A percentile compares a stretch with the other conserved stretches of the same genome.
These are phyloP conservation scores for Psilanteris sp. DNA, from an alignment of 1,140 invertebrate species.

Conservation along the genomic window DNA sequence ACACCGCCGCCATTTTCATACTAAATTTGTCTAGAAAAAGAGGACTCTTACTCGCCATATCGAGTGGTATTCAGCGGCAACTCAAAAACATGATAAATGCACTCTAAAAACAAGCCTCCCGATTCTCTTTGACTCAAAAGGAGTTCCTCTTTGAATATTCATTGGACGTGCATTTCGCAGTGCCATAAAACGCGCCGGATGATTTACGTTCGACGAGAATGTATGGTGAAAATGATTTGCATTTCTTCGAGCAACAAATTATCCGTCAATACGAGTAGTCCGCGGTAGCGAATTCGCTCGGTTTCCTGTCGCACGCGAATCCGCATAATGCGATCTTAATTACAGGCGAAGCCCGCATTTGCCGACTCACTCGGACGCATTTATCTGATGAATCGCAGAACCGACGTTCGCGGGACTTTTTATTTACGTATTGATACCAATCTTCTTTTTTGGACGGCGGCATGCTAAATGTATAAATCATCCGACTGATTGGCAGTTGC, in stretches of 20 bases:
- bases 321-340: conserved; percentile 22
- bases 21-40: neutral
- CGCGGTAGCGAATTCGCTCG: conserved; percentile 15
- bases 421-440: neutral
- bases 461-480: no score
- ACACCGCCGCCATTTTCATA: no score
- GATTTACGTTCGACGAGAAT: conserved; percentile 12
- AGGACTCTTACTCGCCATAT: neutral
- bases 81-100: conserved; percentile 10
- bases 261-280: conserved; percentile 11
- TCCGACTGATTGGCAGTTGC: neutral
- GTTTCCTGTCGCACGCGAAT: conserved; percentile 24
- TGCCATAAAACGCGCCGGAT: conserved; percentile 14
- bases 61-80: conserved; percentile 3
- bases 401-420: conserved; percentile 7
- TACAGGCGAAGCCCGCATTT: conserved; percentile 3
- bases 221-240: conserved; percentile 10
- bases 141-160: conserved; percentile 17
- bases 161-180: conserved; percentile 10
- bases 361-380: conserved; percentile 13
- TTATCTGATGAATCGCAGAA: conserved; percentile 18
- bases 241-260: conserved; percentile 20
- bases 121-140: conserved; percentile 1
- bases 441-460: conserved; percentile 2
- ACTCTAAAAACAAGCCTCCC: conserved; percentile 5